These are phyloP conservation scores for Emydoidea blandingii DNA, from an alignment of 2,797 vertebrate species.

Conservation along the genomic window DNA sequence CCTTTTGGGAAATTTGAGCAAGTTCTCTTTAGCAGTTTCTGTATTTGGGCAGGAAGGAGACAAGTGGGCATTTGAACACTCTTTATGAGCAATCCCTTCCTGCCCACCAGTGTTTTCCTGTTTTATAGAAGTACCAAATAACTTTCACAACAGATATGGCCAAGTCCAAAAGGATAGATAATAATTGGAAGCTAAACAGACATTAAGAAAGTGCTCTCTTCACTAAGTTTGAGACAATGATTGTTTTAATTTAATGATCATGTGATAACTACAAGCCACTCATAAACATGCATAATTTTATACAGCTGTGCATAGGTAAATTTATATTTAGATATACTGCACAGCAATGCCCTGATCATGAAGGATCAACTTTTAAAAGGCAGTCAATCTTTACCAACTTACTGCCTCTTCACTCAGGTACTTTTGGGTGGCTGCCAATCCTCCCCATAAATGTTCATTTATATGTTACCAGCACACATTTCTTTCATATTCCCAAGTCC, in stretches of 20 bases:
- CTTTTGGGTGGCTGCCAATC: constrained; percentile 17
- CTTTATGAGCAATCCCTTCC: background rate
- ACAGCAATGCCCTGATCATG: background rate
- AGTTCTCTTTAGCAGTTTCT: background rate
- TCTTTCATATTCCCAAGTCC: constrained; percentile 38
- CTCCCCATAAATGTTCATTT: constrained; percentile 45
- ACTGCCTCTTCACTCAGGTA: constrained; percentile 62
- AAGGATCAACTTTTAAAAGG: constrained; percentile 24
- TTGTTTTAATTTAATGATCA: constrained; percentile 16
- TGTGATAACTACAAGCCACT: background rate
- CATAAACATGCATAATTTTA: constrained; percentile 9
- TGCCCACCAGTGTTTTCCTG: background rate
- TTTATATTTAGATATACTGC: constrained; percentile 51
- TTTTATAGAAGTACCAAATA: background rate
- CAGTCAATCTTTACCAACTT: constrained; percentile 58
- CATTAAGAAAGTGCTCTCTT: background rate
- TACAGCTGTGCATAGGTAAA: constrained; percentile 43
- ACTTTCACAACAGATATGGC: background rate
- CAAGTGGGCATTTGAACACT: background rate
- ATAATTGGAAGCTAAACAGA: background rate
- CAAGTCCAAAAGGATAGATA: constrained; percentile 1
- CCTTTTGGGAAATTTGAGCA: background rate
- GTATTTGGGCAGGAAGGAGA: background rate
- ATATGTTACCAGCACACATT: background rate
- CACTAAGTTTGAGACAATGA: constrained; percentile 13